A percentile compares a stretch with the other conserved stretches of the same genome.
Conservation (phyloP, 2,113 vertebrate genomes). For the Daboia siamensis region DNA sequence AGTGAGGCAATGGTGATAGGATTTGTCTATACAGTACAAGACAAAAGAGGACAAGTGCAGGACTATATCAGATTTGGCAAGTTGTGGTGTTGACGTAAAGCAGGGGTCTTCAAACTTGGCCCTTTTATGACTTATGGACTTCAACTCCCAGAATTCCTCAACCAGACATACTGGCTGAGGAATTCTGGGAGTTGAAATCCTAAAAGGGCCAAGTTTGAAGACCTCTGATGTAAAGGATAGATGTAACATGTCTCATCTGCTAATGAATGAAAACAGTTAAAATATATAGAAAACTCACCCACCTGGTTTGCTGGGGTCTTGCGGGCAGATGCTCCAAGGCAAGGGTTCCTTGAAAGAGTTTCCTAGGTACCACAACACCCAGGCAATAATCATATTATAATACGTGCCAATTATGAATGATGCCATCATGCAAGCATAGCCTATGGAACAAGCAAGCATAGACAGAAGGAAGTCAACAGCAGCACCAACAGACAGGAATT, state of each 20-base stretch:
- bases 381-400: slow-evolving; percentile 82
- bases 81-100: background rate
- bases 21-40: background rate
- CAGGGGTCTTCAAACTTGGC: no score
- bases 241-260: background rate
- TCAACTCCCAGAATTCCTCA: no score
- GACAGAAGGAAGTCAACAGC: background rate
- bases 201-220: no score
- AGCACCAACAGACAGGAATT: background rate
- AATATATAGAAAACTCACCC: background rate
- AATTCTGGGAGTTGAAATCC: no score
- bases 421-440: slow-evolving; percentile 69
- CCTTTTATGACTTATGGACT: no score
- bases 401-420: slow-evolving; percentile 77
- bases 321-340: slow-evolving; percentile 53
- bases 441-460: slow-evolving; percentile 59
- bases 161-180: no score
- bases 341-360: slow-evolving; percentile 86
- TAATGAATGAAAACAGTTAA: background rate
- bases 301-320: background rate
- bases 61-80: background rate
- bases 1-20: background rate
- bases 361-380: slow-evolving; percentile 88
- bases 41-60: no score
- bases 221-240: background rate